These are phyloP conservation scores for Apteryx mantelli DNA, from an alignment of 2,113 vertebrate genomes.

Conservation along the genomic window DNA sequence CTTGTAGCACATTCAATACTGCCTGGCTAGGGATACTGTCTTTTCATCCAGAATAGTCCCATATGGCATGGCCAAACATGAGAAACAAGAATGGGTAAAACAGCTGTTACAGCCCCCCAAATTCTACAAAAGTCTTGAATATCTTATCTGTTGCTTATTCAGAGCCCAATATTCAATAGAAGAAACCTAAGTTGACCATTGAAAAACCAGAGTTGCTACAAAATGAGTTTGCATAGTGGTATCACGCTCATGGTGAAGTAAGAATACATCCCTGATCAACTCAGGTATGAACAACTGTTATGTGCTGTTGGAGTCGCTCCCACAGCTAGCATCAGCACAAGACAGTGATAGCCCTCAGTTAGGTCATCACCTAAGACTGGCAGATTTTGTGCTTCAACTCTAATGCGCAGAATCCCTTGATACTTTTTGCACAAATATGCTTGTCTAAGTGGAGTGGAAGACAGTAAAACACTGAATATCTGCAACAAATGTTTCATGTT, in stretches of 20 bases:
- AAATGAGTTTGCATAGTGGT: fast-evolving
- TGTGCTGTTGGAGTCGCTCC: background rate
- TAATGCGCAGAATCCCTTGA: background rate
- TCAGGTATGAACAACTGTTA: background rate
- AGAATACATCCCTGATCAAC: background rate
- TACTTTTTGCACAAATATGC: background rate
- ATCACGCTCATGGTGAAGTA: background rate
- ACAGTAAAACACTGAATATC: background rate
- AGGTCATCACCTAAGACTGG: background rate
- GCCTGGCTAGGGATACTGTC: background rate
- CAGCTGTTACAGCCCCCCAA: background rate
- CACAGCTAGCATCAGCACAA: background rate
- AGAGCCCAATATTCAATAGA: background rate
- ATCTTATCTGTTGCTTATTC: background rate
- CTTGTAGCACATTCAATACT: background rate
- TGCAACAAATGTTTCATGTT: background rate
- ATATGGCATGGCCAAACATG: background rate
- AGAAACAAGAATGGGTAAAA: background rate
- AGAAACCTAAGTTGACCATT: background rate
- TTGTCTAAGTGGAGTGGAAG: background rate
- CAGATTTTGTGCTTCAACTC: background rate
- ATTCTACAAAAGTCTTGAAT: background rate
- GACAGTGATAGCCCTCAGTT: fast-evolving
- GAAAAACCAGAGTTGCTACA: background rate
- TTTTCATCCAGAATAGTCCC: background rate